Base-by-base conservation (phyloP, 2,113 vertebrate genomes). In the Mola mola region DNA sequence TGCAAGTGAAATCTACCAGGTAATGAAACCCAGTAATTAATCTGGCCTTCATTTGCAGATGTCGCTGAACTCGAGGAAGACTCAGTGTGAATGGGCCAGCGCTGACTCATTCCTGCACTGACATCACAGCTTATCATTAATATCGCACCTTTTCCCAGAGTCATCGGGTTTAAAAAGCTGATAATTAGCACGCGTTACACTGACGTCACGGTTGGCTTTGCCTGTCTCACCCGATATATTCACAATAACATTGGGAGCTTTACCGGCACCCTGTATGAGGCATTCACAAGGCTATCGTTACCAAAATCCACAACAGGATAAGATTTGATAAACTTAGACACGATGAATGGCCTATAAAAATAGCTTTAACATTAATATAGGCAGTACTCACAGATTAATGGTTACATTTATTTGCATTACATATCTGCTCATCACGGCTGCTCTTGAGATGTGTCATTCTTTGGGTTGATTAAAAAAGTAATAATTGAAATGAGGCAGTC, bases 111-210 rank as follows among this genome's bases (percentile, higher is more conserved):
- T 20, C 26, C 55, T 15, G 51, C n/a, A 8, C 33, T 73, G 77
- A 83, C 66, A 60, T 87, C 68, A 74, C n/a, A 43, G 38, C 5
- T 60, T 44, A 41, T 75, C 76, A 66, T 79, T 70, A 84, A 3
- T 69, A 41, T 50, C 6, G 10, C 6, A 57, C 31, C 63, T 75
- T 51, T 59, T 29, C 26, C 26, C 8, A 1, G 25, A 58, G 25
- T 48, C 17, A 10, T 4, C 1, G 1, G 25, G 19, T 33, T 48
- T 22, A 12, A 36, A 22, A 40, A 33, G 50, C 10, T 38, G 29
- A 53, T 38, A 7, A 65, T 61, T 31, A 26, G 47, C 17, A 2
- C 8, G 36, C 4, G 4, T 52, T 29, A 31, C 5, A 4, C 46
- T 19, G 46, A 51, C 21, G 13, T 56, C 50, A 38, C 6, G 8